A percentile compares a stretch with the other conserved stretches of the same genome.
phyloP scores from a whole-genome alignment of 2,113 vertebrate species.

The Chionis minor region DNA sequence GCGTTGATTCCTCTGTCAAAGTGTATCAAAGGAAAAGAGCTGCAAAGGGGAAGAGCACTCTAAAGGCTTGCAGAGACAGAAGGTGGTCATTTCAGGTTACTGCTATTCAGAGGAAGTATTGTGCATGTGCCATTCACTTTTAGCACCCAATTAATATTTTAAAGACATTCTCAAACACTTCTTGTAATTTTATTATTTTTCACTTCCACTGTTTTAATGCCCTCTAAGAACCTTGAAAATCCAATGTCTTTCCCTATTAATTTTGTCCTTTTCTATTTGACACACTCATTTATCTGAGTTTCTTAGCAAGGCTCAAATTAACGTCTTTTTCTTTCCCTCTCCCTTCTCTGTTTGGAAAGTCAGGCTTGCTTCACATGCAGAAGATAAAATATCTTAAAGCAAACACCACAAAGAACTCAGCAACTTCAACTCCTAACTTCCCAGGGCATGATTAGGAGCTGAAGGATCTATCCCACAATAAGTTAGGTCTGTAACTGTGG shows the following conservation, averaged over 20 bases:
- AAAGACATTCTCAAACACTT: background rate
- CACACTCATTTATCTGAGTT: background rate
- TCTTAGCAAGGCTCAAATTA: background rate
- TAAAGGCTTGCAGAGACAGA: background rate
- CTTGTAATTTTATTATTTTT: constrained; percentile 36
- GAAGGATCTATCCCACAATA: background rate
- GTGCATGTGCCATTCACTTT: background rate
- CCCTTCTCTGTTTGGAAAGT: background rate
- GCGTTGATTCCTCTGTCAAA: background rate
- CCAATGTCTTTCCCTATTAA: background rate
- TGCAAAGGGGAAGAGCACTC: background rate
- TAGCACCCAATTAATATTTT: constrained; percentile 39
- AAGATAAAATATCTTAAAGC: background rate
- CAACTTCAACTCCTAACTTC: background rate
- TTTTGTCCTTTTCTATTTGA: background rate
- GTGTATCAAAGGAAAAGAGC: constrained; percentile 16
- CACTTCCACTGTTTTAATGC: background rate
- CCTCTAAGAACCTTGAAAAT: constrained; percentile 8
- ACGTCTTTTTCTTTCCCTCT: background rate
- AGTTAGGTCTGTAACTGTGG: background rate
- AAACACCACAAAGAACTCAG: background rate
- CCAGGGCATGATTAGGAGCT: background rate
- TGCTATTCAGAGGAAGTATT: background rate
- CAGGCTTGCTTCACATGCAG: background rate
- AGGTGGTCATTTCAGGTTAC: constrained; percentile 3